A percentile compares a stretch with the other conserved stretches of the same genome.
These are phyloP conservation scores for Spilarctia lutea DNA, from an alignment of 2,888 invertebrate genomes.

Conservation along the genomic window DNA sequence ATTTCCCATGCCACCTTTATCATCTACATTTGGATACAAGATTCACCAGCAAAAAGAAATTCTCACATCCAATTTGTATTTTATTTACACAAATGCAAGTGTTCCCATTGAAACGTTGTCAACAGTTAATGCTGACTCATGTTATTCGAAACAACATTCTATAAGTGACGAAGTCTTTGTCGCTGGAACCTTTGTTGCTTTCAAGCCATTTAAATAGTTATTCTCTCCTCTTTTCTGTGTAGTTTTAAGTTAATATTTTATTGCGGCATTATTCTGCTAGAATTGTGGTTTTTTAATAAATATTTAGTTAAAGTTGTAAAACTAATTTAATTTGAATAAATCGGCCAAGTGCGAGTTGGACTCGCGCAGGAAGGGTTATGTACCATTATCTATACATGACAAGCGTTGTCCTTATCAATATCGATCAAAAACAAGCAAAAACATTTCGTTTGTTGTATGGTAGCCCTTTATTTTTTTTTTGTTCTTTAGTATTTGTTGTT, in stretches of 20 bases:
- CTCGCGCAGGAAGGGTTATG: too few relatives aligned
- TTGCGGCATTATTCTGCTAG: neutral
- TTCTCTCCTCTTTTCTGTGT: neutral
- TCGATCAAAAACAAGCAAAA: too few relatives aligned
- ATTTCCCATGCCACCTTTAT: neutral
- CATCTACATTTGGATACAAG: constrained; percentile 18
- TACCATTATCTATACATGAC: too few relatives aligned
- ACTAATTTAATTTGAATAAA: neutral
- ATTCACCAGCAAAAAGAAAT: constrained; percentile 18
- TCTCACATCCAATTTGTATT: constrained; percentile 19
- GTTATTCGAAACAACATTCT: constrained; percentile 30
- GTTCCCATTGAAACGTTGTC: constrained; percentile 34
- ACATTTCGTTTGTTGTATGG: too few relatives aligned
- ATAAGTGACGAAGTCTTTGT: constrained; percentile 26
- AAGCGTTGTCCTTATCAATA: too few relatives aligned
- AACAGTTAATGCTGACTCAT: constrained; percentile 30
- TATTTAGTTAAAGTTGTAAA: neutral
- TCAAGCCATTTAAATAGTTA: neutral
- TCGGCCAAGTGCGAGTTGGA: too few relatives aligned
- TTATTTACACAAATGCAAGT: constrained; percentile 39
- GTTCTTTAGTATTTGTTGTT: too few relatives aligned
- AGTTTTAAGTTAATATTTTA: neutral
- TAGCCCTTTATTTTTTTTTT: too few relatives aligned
- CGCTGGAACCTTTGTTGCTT: neutral
- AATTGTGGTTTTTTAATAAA: neutral